These are phyloP conservation scores for Micromesistius poutassou DNA, from an alignment of 2,797 vertebrate genomes.

Conservation along the genomic window DNA sequence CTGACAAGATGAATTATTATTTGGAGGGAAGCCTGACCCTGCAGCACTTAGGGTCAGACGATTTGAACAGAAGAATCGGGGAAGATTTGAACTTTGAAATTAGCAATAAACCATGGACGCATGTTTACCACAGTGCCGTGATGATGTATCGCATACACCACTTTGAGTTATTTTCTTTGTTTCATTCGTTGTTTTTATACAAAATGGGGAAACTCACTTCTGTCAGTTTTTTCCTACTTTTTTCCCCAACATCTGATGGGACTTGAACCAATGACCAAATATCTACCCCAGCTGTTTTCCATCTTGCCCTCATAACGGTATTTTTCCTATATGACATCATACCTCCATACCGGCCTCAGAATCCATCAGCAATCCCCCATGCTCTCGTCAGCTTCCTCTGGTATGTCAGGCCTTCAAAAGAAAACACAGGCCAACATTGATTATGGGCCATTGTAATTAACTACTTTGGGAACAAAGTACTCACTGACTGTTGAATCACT, in stretches of 20 bases:
- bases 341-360: background rate
- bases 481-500: background rate
- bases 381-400: background rate
- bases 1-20: slow-evolving; percentile 29
- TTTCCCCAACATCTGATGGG: background rate
- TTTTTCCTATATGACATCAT: background rate
- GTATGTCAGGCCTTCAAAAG: background rate
- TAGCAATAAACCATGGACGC: background rate
- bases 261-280: background rate
- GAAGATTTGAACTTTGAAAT: background rate
- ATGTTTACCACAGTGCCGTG: background rate
- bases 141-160: background rate
- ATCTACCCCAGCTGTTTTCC: slow-evolving; percentile 2
- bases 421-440: background rate
- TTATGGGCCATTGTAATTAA: background rate
- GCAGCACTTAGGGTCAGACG: background rate
- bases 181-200: background rate
- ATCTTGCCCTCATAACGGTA: background rate
- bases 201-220: background rate
- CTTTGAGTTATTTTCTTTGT: background rate
- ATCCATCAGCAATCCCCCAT: background rate
- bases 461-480: background rate
- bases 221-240: background rate
- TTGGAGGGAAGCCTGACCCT: background rate
- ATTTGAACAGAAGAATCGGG: background rate